Evolutionary conservation across 2,888 invertebrate genomes (phyloP), one percentile per base, ranked within the genome.

Genomic region (Prostheceraeus crozeri): DNA sequence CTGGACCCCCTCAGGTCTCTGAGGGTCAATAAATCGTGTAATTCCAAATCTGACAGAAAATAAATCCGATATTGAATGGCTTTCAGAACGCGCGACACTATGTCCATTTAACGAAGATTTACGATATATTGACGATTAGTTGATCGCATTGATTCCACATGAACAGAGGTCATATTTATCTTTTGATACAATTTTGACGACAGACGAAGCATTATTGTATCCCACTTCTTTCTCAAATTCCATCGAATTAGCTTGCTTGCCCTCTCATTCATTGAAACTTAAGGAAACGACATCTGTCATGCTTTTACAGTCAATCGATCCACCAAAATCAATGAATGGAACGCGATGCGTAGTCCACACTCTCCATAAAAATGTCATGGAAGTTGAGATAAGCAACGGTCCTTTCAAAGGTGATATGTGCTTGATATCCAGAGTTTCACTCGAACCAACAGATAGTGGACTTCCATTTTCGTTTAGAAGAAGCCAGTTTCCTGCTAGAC

Each of bases 61-160:
- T n/a, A n/a, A n/a, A n/a, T n/a, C n/a, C n/a, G n/a, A n/a, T n/a
- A n/a, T n/a, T n/a, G n/a, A n/a, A n/a, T 60, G 61, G 65, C 40
- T 68, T 30, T 25, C 46, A 40, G 63, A 64, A 36, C 23, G 64
- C 54, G n/a, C n/a, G n/a, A n/a, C n/a, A n/a, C n/a, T n/a, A n/a
- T n/a, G n/a, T n/a, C n/a, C n/a, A n/a, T n/a, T n/a, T n/a, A n/a
- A n/a, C n/a, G n/a, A n/a, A n/a, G n/a, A n/a, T n/a, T n/a, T n/a
- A n/a, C n/a, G n/a, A n/a, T n/a, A n/a, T n/a, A n/a, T n/a, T n/a
- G n/a, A n/a, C n/a, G n/a, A n/a, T n/a, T n/a, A n/a, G n/a, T n/a
- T n/a, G n/a, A n/a, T n/a, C n/a, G n/a, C n/a, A n/a, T n/a, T n/a
- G n/a, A n/a, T n/a, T n/a, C n/a, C n/a, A n/a, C n/a, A n/a, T n/a